These are phyloP conservation scores for Triops cancriformis DNA, from an alignment of 1,140 invertebrate species.

Conservation along the genomic window DNA sequence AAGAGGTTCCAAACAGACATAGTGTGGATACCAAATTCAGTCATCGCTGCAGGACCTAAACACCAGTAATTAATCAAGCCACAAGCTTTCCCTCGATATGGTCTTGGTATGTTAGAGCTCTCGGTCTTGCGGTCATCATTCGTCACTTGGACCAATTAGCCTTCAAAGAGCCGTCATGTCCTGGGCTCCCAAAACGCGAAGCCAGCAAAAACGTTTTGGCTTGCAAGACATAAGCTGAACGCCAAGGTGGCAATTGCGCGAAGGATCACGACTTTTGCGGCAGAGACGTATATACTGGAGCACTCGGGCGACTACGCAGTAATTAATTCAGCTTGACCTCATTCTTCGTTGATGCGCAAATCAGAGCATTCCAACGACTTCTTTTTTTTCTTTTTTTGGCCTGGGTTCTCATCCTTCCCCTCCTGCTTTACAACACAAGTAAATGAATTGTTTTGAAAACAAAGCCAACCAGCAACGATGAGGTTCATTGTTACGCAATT, in stretches of 20 bases:
- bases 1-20: background rate
- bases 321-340: slow-evolving; percentile 14
- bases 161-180: background rate
- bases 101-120: background rate
- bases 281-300: background rate
- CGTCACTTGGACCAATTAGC: slow-evolving; percentile 4
- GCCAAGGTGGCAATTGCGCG: background rate
- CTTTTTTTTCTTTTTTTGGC: no score
- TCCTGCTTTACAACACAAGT: no score
- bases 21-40: background rate
- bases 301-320: background rate
- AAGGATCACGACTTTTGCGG: slow-evolving; percentile 5
- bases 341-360: background rate
- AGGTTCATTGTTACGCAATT: no score
- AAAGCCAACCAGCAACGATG: no score
- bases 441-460: no score
- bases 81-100: background rate
- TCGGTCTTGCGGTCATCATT: background rate
- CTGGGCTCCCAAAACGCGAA: no score
- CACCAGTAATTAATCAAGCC: slow-evolving; percentile 1
- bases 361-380: background rate
- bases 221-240: no score
- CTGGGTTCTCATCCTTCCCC: no score
- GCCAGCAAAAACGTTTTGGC: no score
- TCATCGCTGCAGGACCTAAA: background rate